Evolutionary conservation across 2,113 vertebrate species (phyloP), one percentile per base, ranked within the genome.

Genomic region (Pedionomus torquatus): DNA sequence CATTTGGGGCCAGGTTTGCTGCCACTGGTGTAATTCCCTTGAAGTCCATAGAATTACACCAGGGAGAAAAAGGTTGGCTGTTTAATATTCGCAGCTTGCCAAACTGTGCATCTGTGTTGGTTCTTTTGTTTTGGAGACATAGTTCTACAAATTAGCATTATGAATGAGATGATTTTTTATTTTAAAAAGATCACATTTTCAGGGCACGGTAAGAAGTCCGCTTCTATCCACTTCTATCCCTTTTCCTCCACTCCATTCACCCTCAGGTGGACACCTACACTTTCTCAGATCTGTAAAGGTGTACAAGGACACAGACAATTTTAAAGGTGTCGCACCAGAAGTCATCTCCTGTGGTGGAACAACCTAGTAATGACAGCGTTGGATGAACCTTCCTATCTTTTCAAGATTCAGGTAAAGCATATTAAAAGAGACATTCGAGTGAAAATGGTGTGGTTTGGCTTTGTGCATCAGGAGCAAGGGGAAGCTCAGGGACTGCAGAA

Each of bases 51-150:
- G 78, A 69, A 74, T 92, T 83, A 85, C 66, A 90, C 64, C 48
- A 88, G 39, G 60, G 83, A 95, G 58, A 91, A 78, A 72, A 41
- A 61, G 60, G 35, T 35, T 94, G 76, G 87, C 85, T 90, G 33
- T 71, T 93, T 70, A 78, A 57, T 58, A 66, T 87, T 71, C 75
- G 61, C 19, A 2, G 43, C 76, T 88, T 96, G 96, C 87, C 96
- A 95, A 90, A 70, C 23, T 28, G 49, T 96, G 84, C 94, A 92
- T 95, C 93, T 95, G 93, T 96, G 81, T 89, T 96, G 84, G 79
- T 88, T 93, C 70, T 92, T 95, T 92, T 92, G 90, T 95, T 95
- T 96, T 96, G 88, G 87, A 95, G 91, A 95, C 72, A 94, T 31
- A 41, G 48, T 71, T 94, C 85, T 78, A 93, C 65, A 75, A 91